Conservation (phyloP, 2,113 vertebrate genomes). For the Rhabdornis inornatus region DNA sequence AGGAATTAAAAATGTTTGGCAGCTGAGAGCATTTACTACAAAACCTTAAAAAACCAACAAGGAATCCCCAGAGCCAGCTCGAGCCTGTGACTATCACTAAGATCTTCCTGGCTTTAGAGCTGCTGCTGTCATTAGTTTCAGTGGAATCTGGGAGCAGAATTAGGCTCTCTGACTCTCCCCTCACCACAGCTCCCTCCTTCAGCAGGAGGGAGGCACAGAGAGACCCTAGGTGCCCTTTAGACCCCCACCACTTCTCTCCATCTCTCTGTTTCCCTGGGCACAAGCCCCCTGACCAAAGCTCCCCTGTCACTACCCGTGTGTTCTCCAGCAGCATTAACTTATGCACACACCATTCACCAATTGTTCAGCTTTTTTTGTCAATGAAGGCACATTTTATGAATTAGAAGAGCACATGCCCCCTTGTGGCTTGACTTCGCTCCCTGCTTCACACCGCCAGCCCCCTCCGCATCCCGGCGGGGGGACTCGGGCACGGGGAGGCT, state of each 20-base stretch:
- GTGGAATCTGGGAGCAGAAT: not conserved
- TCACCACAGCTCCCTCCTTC: not conserved
- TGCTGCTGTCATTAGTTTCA: not conserved
- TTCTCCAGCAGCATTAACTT: conserved; percentile 11
- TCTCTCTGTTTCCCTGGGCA: not conserved
- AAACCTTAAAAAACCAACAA: not conserved
- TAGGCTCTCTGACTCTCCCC: not conserved
- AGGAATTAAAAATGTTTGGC: not conserved
- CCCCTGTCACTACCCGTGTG: not conserved
- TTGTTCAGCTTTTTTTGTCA: conserved; percentile 59
- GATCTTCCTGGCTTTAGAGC: not conserved
- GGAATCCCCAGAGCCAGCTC: not conserved
- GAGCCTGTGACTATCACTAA: not conserved
- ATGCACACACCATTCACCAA: conserved; percentile 58
- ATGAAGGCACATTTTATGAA: conserved; percentile 71
- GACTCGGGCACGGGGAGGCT: not conserved
- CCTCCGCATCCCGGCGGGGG: not conserved
- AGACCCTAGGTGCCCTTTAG: not conserved
- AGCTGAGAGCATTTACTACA: not conserved
- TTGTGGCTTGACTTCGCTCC: conserved; percentile 50
- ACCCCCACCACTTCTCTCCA: not conserved
- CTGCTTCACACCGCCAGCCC: not conserved
- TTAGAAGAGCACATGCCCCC: conserved; percentile 61
- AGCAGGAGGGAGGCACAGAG: not conserved
- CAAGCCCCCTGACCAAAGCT: not conserved